These are phyloP conservation scores for Xiphias gladius DNA, from an alignment of 2,113 vertebrate species.

Conservation along the genomic window DNA sequence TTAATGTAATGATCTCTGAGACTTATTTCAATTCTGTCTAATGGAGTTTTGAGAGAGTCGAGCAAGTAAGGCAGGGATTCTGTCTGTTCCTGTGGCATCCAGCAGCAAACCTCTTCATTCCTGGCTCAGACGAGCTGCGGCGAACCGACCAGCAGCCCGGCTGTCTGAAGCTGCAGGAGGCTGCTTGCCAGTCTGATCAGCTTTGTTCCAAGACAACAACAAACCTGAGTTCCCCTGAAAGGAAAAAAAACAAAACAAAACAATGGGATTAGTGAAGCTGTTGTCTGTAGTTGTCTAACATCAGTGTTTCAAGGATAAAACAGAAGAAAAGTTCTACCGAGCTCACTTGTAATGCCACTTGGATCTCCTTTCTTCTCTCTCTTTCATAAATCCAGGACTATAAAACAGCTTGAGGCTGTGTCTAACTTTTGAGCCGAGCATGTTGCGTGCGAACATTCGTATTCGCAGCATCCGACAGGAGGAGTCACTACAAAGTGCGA, in stretches of 20 bases:
- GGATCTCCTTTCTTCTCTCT: constrained; percentile 3
- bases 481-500: not conserved
- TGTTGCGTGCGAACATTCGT: constrained; percentile 8
- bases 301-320: constrained; percentile 36
- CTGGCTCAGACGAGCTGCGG: not conserved
- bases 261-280: constrained; percentile 32
- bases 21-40: not conserved
- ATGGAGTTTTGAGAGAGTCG: not conserved
- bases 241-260: too few relatives aligned
- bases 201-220: constrained; percentile 49
- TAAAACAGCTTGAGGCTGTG: constrained; percentile 36
- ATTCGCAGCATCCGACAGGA: constrained; percentile 8
- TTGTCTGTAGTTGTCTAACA: not conserved
- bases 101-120: constrained; percentile 15
- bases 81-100: constrained; percentile 21
- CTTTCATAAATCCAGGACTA: constrained; percentile 38
- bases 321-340: not conserved
- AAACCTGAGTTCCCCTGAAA: constrained; percentile 13
- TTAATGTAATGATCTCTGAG: not conserved
- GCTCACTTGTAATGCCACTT: constrained; percentile 36
- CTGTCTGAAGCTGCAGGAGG: constrained; percentile 27
- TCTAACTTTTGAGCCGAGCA: not conserved
- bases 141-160: constrained; percentile 13
- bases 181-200: constrained; percentile 33
- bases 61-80: not conserved